Conservation (phyloP, 2,888 invertebrate genomes). For the Allygus modestus region DNA sequence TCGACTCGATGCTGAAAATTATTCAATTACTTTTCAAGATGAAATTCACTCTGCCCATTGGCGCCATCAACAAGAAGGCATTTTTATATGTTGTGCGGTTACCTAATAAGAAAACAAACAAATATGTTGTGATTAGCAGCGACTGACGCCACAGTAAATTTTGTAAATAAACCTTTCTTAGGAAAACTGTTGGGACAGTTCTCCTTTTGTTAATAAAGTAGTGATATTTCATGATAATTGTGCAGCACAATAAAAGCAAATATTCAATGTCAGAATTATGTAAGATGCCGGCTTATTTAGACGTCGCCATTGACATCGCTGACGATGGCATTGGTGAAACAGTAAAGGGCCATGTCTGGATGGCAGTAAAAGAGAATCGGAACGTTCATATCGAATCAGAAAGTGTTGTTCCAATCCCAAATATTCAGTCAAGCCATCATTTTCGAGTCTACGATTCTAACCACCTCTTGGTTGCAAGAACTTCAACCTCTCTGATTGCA, state of each 20-base stretch:
- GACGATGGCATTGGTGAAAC: conserved; percentile 25
- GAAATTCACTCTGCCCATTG: conserved; percentile 44
- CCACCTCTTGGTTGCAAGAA: too few relatives aligned
- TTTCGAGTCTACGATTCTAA: too few relatives aligned
- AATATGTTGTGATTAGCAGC: not conserved
- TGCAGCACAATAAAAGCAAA: conserved; percentile 30
- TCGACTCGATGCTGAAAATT: conserved; percentile 34
- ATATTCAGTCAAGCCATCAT: too few relatives aligned
- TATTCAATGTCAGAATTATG: not conserved
- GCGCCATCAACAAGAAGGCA: conserved; percentile 17
- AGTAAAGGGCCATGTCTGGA: conserved; percentile 34
- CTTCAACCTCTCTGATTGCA: too few relatives aligned
- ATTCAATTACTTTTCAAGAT: conserved; percentile 33
- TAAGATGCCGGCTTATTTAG: not conserved
- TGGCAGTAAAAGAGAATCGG: conserved; percentile 1
- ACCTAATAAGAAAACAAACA: not conserved
- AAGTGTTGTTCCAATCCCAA: too few relatives aligned
- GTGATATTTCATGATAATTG: conserved; percentile 9
- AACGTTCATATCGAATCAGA: too few relatives aligned
- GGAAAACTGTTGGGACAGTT: not conserved
- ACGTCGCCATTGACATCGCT: conserved; percentile 3
- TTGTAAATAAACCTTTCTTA: conserved; percentile 25
- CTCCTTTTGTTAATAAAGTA: not conserved
- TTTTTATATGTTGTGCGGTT: conserved; percentile 47
- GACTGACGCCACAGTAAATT: not conserved